phyloP scores from a whole-genome alignment of 1,140 invertebrate genomes.

The Apis laboriosa region DNA sequence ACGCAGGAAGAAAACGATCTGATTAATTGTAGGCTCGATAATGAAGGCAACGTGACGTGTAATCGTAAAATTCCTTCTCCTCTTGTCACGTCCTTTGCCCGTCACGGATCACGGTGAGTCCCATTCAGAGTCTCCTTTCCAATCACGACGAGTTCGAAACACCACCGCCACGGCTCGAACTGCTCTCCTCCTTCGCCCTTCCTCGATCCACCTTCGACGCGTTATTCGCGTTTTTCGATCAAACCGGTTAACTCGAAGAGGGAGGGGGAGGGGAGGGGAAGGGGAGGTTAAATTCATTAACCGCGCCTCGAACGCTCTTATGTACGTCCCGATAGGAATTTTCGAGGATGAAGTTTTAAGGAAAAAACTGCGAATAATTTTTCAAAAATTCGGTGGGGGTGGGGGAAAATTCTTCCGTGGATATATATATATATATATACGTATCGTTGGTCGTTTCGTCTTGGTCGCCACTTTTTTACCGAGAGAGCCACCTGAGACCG shows the following conservation, averaged over 20 bases:
- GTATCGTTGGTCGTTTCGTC: too few relatives aligned
- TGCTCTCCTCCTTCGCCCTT: neutral
- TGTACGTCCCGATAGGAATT: too few relatives aligned
- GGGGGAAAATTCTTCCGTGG: neutral
- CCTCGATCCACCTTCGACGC: neutral
- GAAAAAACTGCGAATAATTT: too few relatives aligned
- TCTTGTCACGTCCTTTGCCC: neutral
- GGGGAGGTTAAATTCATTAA: neutral
- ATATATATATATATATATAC: neutral
- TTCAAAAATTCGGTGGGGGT: too few relatives aligned
- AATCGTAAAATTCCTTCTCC: neutral
- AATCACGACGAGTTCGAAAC: neutral
- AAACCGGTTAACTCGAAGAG: neutral
- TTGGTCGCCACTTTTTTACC: neutral
- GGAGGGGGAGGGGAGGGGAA: too few relatives aligned
- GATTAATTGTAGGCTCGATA: too few relatives aligned
- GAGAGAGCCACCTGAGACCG: conserved; percentile 1
- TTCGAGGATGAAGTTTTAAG: too few relatives aligned
- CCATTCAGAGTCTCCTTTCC: conserved; percentile 16
- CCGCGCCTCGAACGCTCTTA: too few relatives aligned
- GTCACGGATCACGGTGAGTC: neutral
- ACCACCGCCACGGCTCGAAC: too few relatives aligned
- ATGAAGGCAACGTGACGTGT: too few relatives aligned
- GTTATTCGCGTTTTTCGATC: neutral
- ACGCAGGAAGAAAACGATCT: too few relatives aligned